Evolutionary conservation across 2,113 vertebrate genomes (phyloP), one percentile per base, ranked within the genome.

Genomic region (Taurulus bubalis): DNA sequence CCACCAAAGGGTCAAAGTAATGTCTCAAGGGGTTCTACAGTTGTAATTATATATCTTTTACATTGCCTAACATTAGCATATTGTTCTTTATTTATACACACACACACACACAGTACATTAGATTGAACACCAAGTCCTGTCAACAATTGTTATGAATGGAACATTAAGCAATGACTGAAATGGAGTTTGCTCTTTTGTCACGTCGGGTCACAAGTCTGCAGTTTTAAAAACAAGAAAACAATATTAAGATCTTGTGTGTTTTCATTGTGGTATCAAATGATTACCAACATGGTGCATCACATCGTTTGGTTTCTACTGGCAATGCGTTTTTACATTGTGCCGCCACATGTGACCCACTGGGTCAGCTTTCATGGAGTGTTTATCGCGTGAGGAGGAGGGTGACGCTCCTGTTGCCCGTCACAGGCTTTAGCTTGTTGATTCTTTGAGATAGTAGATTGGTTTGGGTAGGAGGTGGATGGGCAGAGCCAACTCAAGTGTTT

Each of bases 341-440:
- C 7, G 28, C 22, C 38, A 24, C 7, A 6, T 55, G 63, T 8
- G 30, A 49, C 16, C 30, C 7, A 6, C 18, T 26, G 3, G 28
- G 8, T 77, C 24, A 11, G 11, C 6, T 32, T 60, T 65, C 14
- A 69, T 75, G 40, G 28, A 55, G n/a, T 71, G 72, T 80, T 85
- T 79, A 62, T 77, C 22, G 73, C 56, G 24, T 59, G 28, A 59
- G 18, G 20, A 8, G 6, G 36, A 70, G 12, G 58, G n/a, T 32
- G 15, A 28, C 11, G 24, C 45, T 79, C 28, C 34, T 56, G 34
- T 26, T 68, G 26, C 20, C 0, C 2, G 6, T 20, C 15, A 22
- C 22, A 34, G 53, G 11, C 15, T 47, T 16, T 14, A 40, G 24
- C 20, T 45, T 67, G 18, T 42, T 22, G 9, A 59, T 32, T 30